Percentiles rank a stretch among this genome's conserved stretches.
phyloP scores from a whole-genome alignment of 1,140 invertebrate species.

The Holcopasites calliopsidis region DNA sequence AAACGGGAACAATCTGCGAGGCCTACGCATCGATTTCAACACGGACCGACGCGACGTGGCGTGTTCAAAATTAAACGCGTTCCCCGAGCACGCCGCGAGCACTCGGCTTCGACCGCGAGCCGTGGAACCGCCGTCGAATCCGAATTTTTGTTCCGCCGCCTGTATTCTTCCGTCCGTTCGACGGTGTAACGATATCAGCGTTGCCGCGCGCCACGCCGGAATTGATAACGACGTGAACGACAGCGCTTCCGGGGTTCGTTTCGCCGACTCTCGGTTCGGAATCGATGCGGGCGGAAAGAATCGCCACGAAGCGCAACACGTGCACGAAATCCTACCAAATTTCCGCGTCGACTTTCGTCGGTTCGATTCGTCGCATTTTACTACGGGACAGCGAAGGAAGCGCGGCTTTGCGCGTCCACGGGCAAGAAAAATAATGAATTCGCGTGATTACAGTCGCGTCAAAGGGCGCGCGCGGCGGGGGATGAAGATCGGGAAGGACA shows the following conservation, averaged over 20 bases:
- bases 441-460: conserved; percentile 16
- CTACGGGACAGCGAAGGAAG: not conserved
- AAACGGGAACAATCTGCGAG: not conserved
- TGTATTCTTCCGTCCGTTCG: conserved; percentile 1
- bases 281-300: too few relatives aligned
- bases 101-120: not conserved
- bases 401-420: not conserved
- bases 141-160: not conserved
- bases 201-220: not conserved
- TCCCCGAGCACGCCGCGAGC: not conserved
- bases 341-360: too few relatives aligned
- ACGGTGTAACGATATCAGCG: not conserved
- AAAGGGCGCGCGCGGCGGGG: not conserved
- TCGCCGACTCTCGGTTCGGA: not conserved
- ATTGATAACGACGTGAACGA: not conserved
- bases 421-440: conserved; percentile 49
- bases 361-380: too few relatives aligned
- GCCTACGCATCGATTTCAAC: not conserved
- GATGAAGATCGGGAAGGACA: not conserved
- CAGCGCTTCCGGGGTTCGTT: too few relatives aligned
- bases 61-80: conserved; percentile 13
- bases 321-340: too few relatives aligned
- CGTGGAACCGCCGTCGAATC: not conserved
- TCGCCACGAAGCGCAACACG: too few relatives aligned
- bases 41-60: not conserved